Conservation (phyloP, 2,797 vertebrate species). For the Lacerta agilis region DNA sequence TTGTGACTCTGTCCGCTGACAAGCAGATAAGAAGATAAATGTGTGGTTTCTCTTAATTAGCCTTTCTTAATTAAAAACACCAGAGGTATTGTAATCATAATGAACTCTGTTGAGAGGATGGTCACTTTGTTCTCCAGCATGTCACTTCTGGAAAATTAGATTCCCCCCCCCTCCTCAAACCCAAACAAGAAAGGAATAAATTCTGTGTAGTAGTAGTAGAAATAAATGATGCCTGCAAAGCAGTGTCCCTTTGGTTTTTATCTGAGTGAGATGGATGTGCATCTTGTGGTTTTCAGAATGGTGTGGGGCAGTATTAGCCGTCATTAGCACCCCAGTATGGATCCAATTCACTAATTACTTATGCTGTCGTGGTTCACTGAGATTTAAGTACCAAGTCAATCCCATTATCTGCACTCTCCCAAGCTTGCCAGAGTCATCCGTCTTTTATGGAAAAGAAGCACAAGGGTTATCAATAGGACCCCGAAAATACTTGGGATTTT, state of each 20-base stretch:
- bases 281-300: constrained; percentile 80
- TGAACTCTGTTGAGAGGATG: constrained; percentile 91
- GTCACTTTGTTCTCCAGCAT: constrained; percentile 86
- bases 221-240: constrained; percentile 75
- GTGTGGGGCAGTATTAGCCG: constrained; percentile 90
- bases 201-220: constrained; percentile 71
- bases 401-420: constrained; percentile 93
- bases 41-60: constrained; percentile 92
- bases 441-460: constrained; percentile 84
- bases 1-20: constrained; percentile 72
- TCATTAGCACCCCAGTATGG: constrained; percentile 94
- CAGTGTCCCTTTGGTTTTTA: constrained; percentile 77
- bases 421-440: constrained; percentile 86
- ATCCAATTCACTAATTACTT: constrained; percentile 96
- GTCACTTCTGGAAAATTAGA: constrained; percentile 88
- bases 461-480: constrained; percentile 88
- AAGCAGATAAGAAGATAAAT: constrained; percentile 85
- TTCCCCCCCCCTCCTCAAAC: constrained; percentile 61
- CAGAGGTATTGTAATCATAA: constrained; percentile 92
- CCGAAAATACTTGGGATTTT: constrained; percentile 82
- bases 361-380: constrained; percentile 94
- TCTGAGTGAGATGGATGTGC: constrained; percentile 81
- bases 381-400: constrained; percentile 97
- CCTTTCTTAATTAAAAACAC: constrained; percentile 96
- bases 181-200: constrained; percentile 63